A percentile compares a stretch with the other conserved stretches of the same genome.
Conservation (phyloP, 2,113 vertebrate species). For the Regulus satrapa region DNA sequence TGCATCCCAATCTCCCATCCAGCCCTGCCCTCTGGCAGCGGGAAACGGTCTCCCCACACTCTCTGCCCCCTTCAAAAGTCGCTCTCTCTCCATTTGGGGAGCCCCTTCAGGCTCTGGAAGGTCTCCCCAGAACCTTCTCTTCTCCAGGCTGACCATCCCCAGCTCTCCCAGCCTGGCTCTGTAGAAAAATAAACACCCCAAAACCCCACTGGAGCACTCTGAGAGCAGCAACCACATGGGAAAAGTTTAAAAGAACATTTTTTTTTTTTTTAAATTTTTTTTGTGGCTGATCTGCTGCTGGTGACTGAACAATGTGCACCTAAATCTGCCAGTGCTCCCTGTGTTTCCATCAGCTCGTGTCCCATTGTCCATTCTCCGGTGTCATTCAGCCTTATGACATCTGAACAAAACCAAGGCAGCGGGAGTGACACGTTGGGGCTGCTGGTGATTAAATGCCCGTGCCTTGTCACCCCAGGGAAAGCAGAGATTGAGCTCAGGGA, state of each 20-base stretch:
- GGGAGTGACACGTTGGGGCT: not conserved
- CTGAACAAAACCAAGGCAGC: constrained; percentile 53
- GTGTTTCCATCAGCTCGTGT: constrained; percentile 48
- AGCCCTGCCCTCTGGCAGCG: fast-evolving
- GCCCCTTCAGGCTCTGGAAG: not conserved
- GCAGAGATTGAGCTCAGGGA: constrained; percentile 19
- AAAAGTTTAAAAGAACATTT: not conserved
- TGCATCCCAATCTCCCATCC: fast-evolving
- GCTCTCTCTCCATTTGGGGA: not conserved
- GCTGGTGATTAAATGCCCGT: constrained; percentile 41
- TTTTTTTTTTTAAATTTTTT: not conserved
- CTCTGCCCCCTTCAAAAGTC: not conserved
- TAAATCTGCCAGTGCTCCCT: constrained; percentile 49
- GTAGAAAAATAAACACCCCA: not conserved
- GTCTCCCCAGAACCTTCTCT: not conserved
- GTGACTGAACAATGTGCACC: constrained; percentile 43
- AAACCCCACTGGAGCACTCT: not conserved
- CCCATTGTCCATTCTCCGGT: constrained; percentile 60
- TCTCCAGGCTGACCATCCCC: not conserved
- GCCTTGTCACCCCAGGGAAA: not conserved
- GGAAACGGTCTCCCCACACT: too few relatives aligned
- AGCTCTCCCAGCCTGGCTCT: not conserved
- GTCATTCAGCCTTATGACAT: constrained; percentile 48
- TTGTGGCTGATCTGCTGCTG: not conserved
- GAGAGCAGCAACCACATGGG: not conserved